Evolutionary conservation across 2,888 invertebrate species (phyloP), one percentile per base, ranked within the genome.

Genomic region (Nomada hirtipes): DNA sequence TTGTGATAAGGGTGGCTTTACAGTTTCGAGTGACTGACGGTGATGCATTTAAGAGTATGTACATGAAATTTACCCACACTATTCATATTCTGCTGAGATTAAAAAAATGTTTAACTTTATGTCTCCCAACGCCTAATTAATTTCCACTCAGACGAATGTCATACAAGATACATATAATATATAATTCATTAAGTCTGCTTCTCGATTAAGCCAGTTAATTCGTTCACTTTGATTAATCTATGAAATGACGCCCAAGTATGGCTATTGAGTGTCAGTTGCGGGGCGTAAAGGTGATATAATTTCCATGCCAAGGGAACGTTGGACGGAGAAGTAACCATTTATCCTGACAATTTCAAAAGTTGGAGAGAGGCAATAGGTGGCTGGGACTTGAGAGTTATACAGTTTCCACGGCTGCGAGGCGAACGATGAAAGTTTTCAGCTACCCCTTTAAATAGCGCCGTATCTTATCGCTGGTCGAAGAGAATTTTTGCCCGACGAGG

Each of bases 321-420:
- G n/a, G 50, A 18, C 36, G 23, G 23, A 36, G 60, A 63, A 75
- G 55, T 50, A 20, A 47, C 26, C 67, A 26, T 78, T 68, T 57
- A 68, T 78, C 77, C 55, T 61, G 47, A 26, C 57, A 23, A 59
- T 76, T 70, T 53, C n/a, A 60, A 65, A 70, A 79, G 76, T 79
- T 76, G 20, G 15, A n/a, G 52, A 42, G 59, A 42, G 52, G 67
- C 53, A 78, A 76, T 76, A 76, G 53, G 78, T 61, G 44, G 67
- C 36, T 29, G 44, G 20, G 29, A n/a, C 23, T 36, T 44, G 47
- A 65, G 63, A 79, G 69, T 79, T 76, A 36, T 55, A 20, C 69
- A 68, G 75, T 64, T 75, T 69, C 29, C 20, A 20, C 55, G 36
- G 47, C 13, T 61, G 77, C 47, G 13, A 11, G 53, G 26, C 47